Evolutionary conservation across 2,888 invertebrate genomes (phyloP).

Genomic region (Oxyteleia sp.): DNA sequence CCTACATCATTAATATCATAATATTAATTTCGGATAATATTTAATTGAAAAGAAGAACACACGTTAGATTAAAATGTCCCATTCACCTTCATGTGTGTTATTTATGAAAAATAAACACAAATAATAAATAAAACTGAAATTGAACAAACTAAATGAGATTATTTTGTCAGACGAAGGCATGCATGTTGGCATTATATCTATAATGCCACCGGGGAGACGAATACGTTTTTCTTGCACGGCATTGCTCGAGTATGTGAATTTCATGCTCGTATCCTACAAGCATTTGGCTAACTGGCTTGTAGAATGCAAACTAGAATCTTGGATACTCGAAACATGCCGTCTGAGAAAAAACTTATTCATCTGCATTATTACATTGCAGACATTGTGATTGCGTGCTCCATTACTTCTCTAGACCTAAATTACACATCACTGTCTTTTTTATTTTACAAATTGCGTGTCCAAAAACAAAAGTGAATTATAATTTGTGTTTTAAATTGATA

Average conservation of each 20-base stretch:
- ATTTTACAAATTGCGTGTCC: not conserved
- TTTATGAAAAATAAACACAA: not conserved
- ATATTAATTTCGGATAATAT: too few relatives aligned
- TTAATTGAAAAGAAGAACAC: not conserved
- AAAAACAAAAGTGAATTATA: not conserved
- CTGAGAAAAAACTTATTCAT: conserved; percentile 28
- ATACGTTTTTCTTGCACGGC: conserved; percentile 48
- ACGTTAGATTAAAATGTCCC: too few relatives aligned
- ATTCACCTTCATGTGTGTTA: too few relatives aligned
- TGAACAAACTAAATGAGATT: conserved; percentile 5
- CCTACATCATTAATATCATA: not conserved
- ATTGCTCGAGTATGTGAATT: conserved; percentile 60
- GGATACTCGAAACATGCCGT: conserved; percentile 50
- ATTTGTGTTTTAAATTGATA: too few relatives aligned
- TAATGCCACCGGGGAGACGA: conserved; percentile 19
- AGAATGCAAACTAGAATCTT: conserved; percentile 67
- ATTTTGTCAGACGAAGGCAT: conserved; percentile 19
- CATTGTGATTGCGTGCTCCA: conserved; percentile 21
- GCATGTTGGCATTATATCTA: conserved; percentile 19
- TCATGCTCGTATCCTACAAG: conserved; percentile 50
- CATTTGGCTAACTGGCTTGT: conserved; percentile 62
- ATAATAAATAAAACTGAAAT: not conserved
- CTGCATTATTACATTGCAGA: conserved; percentile 9
- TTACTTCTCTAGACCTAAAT: not conserved
- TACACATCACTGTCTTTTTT: not conserved